Conservation (phyloP, 1,140 invertebrate genomes). For the Maniola jurtina region DNA sequence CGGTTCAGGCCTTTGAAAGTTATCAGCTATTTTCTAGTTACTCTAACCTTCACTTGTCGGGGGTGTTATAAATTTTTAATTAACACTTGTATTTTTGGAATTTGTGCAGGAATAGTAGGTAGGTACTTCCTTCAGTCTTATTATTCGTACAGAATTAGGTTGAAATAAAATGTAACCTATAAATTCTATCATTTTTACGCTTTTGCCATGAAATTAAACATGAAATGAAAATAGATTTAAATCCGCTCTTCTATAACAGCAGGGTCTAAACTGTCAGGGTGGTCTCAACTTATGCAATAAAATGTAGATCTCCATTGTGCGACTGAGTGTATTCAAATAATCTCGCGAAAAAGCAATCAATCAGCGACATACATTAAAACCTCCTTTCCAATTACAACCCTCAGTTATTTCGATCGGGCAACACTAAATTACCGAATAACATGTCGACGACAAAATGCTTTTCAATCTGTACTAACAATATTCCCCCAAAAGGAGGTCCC, state of each 20-base stretch:
- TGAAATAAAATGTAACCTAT: no score
- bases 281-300: neutral
- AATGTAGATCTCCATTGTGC: slow-evolving; percentile 7
- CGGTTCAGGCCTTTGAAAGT: no score
- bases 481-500: slow-evolving; percentile 63
- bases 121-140: no score
- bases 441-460: slow-evolving; percentile 75
- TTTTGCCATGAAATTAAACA: no score
- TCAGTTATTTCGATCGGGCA: slow-evolving; percentile 64
- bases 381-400: slow-evolving; percentile 65
- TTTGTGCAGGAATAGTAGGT: no score
- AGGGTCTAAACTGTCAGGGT: neutral
- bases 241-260: neutral
- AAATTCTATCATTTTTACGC: no score
- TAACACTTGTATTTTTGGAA: no score
- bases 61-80: no score
- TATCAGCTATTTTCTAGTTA: no score
- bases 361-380: slow-evolving; percentile 66
- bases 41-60: no score
- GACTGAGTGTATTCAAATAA: slow-evolving; percentile 32
- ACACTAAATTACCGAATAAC: slow-evolving; percentile 74
- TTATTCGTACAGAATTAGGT: no score
- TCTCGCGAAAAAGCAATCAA: slow-evolving; percentile 66
- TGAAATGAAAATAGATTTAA: neutral
- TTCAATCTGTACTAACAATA: slow-evolving; percentile 72